Evolutionary conservation across 2,888 invertebrate genomes (phyloP), one percentile per base, ranked within the genome.

Genomic region (Camptogramma bilineatum): DNA sequence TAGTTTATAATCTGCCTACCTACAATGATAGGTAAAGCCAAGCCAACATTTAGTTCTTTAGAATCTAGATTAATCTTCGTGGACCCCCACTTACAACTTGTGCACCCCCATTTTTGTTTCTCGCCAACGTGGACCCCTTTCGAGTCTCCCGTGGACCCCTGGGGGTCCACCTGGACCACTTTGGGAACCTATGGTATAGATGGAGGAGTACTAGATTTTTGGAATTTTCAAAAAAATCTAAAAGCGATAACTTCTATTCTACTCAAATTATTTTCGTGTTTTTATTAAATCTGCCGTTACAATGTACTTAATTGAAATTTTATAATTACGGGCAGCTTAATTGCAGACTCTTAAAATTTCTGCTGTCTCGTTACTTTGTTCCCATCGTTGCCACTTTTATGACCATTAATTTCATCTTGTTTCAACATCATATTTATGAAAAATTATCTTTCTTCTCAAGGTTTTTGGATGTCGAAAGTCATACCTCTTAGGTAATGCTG

Each of bases 361-460:
- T 55, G 48, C 34, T 34, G 10, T 48, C 52, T 50, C 52, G 65
- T 61, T 53, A 62, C 42, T 55, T 18, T 48, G n/a, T 73, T 76
- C 75, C 68, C 76, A 76, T 69, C 66, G 51, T 68, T 65, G 28
- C 47, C 46, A 52, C 42, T 62, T 52, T 56, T 68, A 70, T 75
- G 70, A 34, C 21, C 19, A 39, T 60, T n/a, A n/a, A n/a, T n/a
- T 52, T 52, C 59, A 44, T 51, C 24, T 42, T 28, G 28, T 28
- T 18, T 19, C 17, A 18, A 46, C 21, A 16, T 4, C 2, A 31
- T 52, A 50, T 51, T 31, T 17, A 13, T 24, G 31, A 31, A 31
- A 31, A 3, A 42, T n/a, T 34, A 34, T 34, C n/a, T 44, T 44
- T 44, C 17, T 44, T 44, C 44, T 8, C 44, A 44, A 16, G 44